Percentiles rank a stretch among this genome's conserved stretches.
phyloP scores from a whole-genome alignment of 2,113 vertebrate species.

The Accipiter virgatus region DNA sequence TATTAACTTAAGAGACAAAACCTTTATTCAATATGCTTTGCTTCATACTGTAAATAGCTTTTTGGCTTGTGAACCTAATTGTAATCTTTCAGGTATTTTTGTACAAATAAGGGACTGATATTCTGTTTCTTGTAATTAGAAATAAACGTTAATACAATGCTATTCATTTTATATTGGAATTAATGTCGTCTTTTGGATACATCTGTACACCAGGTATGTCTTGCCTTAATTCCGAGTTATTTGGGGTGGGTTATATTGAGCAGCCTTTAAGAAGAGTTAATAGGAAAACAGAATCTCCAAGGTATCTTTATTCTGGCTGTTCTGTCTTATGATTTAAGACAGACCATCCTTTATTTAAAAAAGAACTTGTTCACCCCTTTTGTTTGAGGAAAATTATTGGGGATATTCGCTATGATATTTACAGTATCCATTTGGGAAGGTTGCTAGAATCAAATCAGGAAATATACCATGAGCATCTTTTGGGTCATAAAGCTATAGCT shows the following conservation, averaged over 20 bases:
- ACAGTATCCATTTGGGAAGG: background rate
- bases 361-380: background rate
- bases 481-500: background rate
- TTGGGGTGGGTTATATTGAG: background rate
- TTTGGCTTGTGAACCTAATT: slow-evolving; percentile 90
- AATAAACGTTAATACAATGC: slow-evolving; percentile 95
- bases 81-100: slow-evolving; percentile 99
- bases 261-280: background rate
- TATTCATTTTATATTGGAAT: slow-evolving; percentile 74
- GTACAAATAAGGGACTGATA: slow-evolving; percentile 97
- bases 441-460: background rate
- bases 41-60: slow-evolving; percentile 91
- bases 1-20: slow-evolving; percentile 82
- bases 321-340: background rate
- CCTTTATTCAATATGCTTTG: slow-evolving; percentile 86
- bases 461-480: background rate
- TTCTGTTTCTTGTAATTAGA: slow-evolving; percentile 98
- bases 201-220: background rate
- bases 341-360: background rate
- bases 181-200: slow-evolving; percentile 41
- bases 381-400: background rate
- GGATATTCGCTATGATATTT: background rate
- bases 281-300: background rate
- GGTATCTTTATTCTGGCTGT: background rate
- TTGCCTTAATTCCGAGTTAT: background rate